These are phyloP conservation scores for Nomada fabriciana DNA, from an alignment of 2,888 invertebrate genomes.

Conservation along the genomic window DNA sequence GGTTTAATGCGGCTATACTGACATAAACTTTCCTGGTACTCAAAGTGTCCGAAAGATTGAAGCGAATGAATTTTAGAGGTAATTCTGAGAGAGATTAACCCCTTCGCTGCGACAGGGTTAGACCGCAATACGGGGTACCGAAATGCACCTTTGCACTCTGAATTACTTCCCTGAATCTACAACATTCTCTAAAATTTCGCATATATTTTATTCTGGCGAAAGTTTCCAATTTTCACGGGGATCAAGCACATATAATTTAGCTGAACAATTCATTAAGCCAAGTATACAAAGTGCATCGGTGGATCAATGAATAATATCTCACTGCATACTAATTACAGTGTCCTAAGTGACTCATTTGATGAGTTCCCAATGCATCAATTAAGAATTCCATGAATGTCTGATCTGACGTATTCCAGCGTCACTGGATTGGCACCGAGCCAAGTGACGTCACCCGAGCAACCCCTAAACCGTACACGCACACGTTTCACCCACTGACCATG, in stretches of 20 bases:
- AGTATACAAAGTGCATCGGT: not conserved
- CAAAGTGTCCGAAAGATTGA: slow-evolving; percentile 8
- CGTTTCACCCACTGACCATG: not conserved
- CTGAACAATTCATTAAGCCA: no score
- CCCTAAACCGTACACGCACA: not conserved
- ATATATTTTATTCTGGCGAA: no score
- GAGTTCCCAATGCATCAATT: slow-evolving; percentile 19
- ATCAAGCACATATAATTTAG: no score
- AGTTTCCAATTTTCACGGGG: no score
- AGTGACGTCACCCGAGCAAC: slow-evolving; percentile 28
- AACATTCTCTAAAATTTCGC: no score
- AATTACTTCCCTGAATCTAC: no score
- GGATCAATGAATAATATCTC: not conserved
- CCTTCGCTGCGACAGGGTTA: no score
- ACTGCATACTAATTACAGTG: not conserved
- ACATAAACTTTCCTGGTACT: slow-evolving; percentile 17
- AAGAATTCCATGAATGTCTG: slow-evolving; percentile 43
- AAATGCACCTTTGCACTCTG: no score
- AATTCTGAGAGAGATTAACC: slow-evolving; percentile 10
- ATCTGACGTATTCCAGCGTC: slow-evolving; percentile 19
- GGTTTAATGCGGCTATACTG: no score
- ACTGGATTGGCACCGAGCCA: slow-evolving; percentile 22
- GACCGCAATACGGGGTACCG: no score
- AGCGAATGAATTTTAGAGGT: slow-evolving; percentile 12
- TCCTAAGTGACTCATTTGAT: not conserved